Evolutionary conservation across 2,797 vertebrate species (phyloP).

Genomic region (Gambusia yucatana): DNA sequence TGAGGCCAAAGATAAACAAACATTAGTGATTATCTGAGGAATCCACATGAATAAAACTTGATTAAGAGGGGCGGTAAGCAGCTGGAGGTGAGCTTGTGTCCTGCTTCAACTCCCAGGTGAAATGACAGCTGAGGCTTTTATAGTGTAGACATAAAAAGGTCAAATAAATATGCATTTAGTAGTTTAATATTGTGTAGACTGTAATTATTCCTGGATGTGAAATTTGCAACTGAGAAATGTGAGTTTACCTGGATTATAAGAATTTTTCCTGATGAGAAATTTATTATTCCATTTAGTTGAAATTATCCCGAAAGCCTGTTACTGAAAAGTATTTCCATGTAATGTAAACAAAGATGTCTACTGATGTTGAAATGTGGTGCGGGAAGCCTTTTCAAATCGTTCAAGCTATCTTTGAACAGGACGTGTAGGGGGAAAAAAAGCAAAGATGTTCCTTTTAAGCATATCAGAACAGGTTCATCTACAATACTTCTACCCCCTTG

Average conservation of each 20-base stretch:
- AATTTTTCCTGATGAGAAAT: neutral
- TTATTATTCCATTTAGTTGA: neutral
- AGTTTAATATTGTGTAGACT: neutral
- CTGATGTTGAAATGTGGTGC: too few relatives aligned
- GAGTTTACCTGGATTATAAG: neutral
- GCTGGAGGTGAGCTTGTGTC: conserved; percentile 24
- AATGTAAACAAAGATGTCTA: too few relatives aligned
- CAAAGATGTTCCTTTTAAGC: too few relatives aligned
- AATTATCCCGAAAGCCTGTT: neutral
- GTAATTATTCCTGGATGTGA: conserved; percentile 1
- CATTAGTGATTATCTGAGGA: conserved; percentile 61
- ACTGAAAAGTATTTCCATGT: neutral
- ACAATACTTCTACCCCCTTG: too few relatives aligned
- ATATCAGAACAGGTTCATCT: too few relatives aligned
- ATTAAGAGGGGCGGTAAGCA: conserved; percentile 60
- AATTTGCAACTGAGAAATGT: neutral
- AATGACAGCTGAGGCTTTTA: conserved; percentile 27
- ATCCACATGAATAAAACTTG: conserved; percentile 54
- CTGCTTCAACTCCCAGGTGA: conserved; percentile 13
- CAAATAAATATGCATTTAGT: conserved; percentile 22
- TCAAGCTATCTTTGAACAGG: too few relatives aligned
- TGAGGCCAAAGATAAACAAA: conserved; percentile 67
- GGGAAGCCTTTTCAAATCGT: too few relatives aligned
- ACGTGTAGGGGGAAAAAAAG: too few relatives aligned
- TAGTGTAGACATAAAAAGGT: conserved; percentile 17